Evolutionary conservation across 2,113 vertebrate genomes (phyloP).

Genomic region (Crotalus horridus): DNA sequence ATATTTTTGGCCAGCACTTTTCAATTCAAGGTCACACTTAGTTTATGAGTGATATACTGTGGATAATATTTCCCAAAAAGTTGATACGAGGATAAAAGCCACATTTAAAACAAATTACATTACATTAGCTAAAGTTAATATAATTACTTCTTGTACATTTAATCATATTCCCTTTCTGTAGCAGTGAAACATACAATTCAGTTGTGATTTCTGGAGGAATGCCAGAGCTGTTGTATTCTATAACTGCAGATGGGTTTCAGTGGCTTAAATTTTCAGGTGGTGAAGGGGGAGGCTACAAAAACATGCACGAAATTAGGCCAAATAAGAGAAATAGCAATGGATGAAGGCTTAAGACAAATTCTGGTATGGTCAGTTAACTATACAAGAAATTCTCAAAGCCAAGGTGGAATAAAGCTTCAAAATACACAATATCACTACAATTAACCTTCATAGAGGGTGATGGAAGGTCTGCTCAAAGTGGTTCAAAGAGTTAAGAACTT

Average conservation of each 20-base stretch:
- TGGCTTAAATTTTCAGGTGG: neutral
- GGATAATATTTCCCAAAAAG: neutral
- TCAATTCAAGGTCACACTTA: neutral
- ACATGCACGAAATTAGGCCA: neutral
- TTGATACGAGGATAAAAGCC: neutral
- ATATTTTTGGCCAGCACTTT: neutral
- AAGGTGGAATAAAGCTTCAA: neutral
- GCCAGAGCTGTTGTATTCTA: neutral
- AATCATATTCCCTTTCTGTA: neutral
- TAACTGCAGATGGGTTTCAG: neutral
- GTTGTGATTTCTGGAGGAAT: neutral
- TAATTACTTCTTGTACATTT: neutral
- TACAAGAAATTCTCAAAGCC: neutral
- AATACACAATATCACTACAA: neutral
- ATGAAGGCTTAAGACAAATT: neutral
- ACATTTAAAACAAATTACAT: neutral
- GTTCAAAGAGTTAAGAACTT: neutral
- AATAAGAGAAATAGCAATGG: neutral
- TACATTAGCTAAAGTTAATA: neutral
- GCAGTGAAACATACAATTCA: neutral
- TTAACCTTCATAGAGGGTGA: neutral
- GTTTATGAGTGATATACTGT: neutral
- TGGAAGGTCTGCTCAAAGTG: neutral
- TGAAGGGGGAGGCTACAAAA: neutral
- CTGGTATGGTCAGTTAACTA: neutral